Percentiles rank a stretch among this genome's conserved stretches.
These are phyloP conservation scores for Crotalus helleri DNA, from an alignment of 2,113 vertebrate genomes.

Conservation along the genomic window DNA sequence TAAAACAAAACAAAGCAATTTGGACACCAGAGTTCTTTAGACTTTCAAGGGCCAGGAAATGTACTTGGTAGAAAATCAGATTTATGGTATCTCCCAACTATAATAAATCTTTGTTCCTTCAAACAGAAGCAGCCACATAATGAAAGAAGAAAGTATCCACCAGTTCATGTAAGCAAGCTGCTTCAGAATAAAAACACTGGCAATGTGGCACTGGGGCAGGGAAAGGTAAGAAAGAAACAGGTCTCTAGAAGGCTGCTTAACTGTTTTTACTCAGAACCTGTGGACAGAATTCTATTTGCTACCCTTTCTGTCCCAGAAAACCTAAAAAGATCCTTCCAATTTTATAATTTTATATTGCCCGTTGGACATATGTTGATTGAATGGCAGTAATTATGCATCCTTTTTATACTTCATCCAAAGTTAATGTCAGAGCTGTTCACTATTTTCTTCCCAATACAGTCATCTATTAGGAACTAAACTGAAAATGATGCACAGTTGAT, in stretches of 20 bases:
- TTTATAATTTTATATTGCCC: slow-evolving; percentile 20
- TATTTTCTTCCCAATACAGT: not conserved
- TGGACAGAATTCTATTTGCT: slow-evolving; percentile 25
- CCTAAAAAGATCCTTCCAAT: slow-evolving; percentile 37
- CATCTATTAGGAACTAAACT: not conserved
- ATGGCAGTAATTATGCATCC: not conserved
- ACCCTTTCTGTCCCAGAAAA: slow-evolving; percentile 21
- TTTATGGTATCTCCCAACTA: slow-evolving; percentile 17
- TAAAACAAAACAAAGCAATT: slow-evolving; percentile 16
- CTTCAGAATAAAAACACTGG: slow-evolving; percentile 32
- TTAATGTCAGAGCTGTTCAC: not conserved
- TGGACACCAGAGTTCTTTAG: slow-evolving; percentile 34
- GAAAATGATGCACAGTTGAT: not conserved
- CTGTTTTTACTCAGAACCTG: not conserved
- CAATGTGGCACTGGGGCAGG: slow-evolving; percentile 15
- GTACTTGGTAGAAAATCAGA: slow-evolving; percentile 15
- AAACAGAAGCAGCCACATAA: slow-evolving; percentile 19
- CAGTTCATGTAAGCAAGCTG: slow-evolving; percentile 3
- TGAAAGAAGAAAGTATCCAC: slow-evolving; percentile 29
- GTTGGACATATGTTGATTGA: not conserved
- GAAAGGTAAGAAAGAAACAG: not conserved
- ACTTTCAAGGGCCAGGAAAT: slow-evolving; percentile 41
- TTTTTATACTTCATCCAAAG: not conserved
- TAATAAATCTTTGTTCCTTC: slow-evolving; percentile 30
- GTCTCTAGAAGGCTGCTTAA: slow-evolving; percentile 7